Base-by-base conservation (phyloP, 2,888 invertebrate genomes). In the Epiblema foenella region DNA sequence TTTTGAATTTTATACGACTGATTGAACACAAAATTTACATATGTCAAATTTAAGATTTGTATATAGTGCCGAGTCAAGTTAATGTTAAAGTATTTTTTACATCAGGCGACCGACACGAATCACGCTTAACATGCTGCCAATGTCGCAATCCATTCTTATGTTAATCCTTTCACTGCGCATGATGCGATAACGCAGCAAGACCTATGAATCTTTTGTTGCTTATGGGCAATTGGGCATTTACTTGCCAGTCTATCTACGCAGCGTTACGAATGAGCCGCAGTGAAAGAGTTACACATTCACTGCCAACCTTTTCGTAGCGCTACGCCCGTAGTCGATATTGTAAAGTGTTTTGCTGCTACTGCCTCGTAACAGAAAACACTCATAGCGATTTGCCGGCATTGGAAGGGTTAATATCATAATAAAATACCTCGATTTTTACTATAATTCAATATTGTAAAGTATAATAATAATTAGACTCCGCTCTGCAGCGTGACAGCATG, bases 401-500 rank as follows among this genome's bases (percentile, higher is more conserved):
- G n/a, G 46, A 46, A 46, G 46, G 12, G n/a, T n/a, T 42, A 42
- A n/a, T 46, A n/a, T 39, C 17, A 17, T n/a, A 46, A 17, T 18
- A 60, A 70, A 66, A 33, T 37, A 59, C 24, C 39, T 68, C 18
- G 39, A 60, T 24, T 42, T 46, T 65, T 59, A 46, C 46, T n/a
- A n/a, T 67, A 52, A 59, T 52, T 58, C n/a, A n/a, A n/a, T n/a
- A n/a, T n/a, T 58, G n/a, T 58, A 68, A 64, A 33, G n/a, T 17
- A 69, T 69, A 56, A 46, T 58, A 51, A 59, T 33, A 37, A 64
- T 64, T n/a, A 24, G 33, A 65, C 58, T 65, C 58, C 29, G 42
- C 68, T 52, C 51, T 52, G 42, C 60, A 42, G 54, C 39, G 24
- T 20, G 37, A 52, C 51, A 51, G 54, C 65, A 54, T 46, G 56